Base-by-base conservation (phyloP, 1,140 invertebrate genomes). In the Drosophila santomea region DNA sequence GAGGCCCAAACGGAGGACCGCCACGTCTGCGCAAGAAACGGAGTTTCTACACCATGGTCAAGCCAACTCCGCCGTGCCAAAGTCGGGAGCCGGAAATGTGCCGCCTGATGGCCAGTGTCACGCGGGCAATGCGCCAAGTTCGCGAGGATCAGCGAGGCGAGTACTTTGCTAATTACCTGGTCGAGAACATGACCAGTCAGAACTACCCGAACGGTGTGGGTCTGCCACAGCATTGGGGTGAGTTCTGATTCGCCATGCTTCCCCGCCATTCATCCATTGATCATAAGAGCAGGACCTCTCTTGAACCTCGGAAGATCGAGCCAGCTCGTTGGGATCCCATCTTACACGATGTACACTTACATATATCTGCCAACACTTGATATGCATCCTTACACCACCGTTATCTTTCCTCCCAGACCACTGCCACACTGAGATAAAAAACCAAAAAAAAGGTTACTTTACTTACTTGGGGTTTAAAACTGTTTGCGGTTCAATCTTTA, bases 151-250 rank as follows among this genome's bases (percentile, higher is more conserved):
- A 75, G 14, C 80, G 68, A 4, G 20, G 58, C 15, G 80, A 89
- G 12, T 69, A 61, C 66, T 89, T 84, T 52, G 77, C 74, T 47
- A 68, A 89, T 10, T 90, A 89, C 44, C 11, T 89, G 36, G 39
- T 52, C 6, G 78, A 89, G 41, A 51, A 89, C 50, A 59, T 89
- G 68, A 89, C 72, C 45, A 89, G 80, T 44, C 20, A 62, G 59
- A 89, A 89, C 51, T 89, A 84, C 58, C 84, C 84, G 14, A 78
- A 84, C 32, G 84, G 84, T 15, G 47, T 47, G 25, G 84, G 84
- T 0, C 55, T 89, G 51, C 84, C 84, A 3, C 39, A 58, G 35
- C 80, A 64, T 36, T 89, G 84, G 84, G 84, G 85, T 41, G 73
- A 90, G 25, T 78, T 72, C 51, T 89, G 32, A 83, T 32, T 7